Base-by-base conservation (phyloP, 2,113 vertebrate genomes). In the Lontra canadensis region DNA sequence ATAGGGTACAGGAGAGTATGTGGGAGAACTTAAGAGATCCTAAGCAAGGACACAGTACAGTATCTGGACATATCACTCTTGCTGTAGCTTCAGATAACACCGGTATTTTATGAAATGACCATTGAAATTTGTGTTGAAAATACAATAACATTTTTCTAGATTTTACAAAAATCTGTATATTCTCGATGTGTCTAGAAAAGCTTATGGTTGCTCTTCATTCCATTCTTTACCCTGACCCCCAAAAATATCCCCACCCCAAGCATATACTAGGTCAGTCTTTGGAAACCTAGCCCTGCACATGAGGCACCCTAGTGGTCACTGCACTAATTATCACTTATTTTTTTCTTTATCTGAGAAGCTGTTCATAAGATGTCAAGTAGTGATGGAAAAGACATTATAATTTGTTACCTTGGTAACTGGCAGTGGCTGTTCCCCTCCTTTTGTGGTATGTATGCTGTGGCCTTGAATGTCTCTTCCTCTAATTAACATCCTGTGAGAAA, bases 401-500 rank as follows among this genome's bases (percentile, higher is more conserved):
- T 94, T 65, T 88, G 57, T 80, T 90, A 55, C 88, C 92, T 81
- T 95, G 94, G 95, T 79, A 76, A 94, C 89, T 8, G 0, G 78
- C 93, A 39, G 61, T 20, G 23, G 44, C 44, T 13, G 31, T 65
- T 65, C 84, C 8, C 47, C 44, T 88, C 81, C 59, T 76, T 96
- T 84, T 42, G 67, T 69, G 81, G 78, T 92, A 10, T 63, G 3
- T 31, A 7, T 36, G 14, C 61, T 67, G 18, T 95, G n/a, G 80
- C 49, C 84, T 88, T 88, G 67, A 36, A 49, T 63, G 39, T 94
- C 82, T 97, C 36, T 80, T 73, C 44, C 49, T 36, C 36, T 98
- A 96, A 97, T 97, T 98, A 97, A 83, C 55, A 55, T 88, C 90
- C 65, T 57, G n/a, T 84, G 87, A 86, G 52, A 94, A 94, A 96